Base-by-base conservation (phyloP, 1,140 invertebrate species). In the Tachypleus tridentatus region DNA sequence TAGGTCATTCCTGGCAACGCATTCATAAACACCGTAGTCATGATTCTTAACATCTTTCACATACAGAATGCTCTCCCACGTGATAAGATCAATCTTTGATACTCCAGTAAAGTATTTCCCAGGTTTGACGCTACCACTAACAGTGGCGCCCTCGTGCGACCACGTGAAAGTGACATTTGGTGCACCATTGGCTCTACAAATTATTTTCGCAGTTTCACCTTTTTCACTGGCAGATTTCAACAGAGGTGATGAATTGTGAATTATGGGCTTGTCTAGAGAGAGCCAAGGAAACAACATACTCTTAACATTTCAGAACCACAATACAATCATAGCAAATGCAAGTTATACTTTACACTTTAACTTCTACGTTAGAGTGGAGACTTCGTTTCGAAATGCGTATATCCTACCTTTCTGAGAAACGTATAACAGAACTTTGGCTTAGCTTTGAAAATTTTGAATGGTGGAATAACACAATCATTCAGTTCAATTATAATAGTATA, bases 11-110 rank as follows among this genome's bases (percentile, higher is more conserved):
- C 84, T 82, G 0, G 91, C 93, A 1, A 85, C 85, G 76, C 93
- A 98, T 70, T 90, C 85, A 75, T 97, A 97, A 58, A 81, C 81
- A 0, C 91, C 94, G 72, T 97, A 98, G 78, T 99, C 95, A 0
- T 82, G 78, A 0, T 84, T 82, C 1, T 83, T 82, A 47, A 98
- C 86, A 71, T 89, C 87, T 61, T 85, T 83, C 49, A 98, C 86
- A n/a, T 85, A 82, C n/a, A 99, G 78, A 5, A 85, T 78, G 61
- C 88, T 89, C 77, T 91, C 85, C 68, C 87, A 89, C 59, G 83
- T 82, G 47, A 91, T 80, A 11, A 80, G 72, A 65, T 82, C 81
- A n/a, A 82, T 67, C 80, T 86, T 78, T 6, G 72, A 79, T 79
- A 64, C 82, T 82, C 83, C 82, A 7, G 84, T 80, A 88, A 91